phyloP scores from a whole-genome alignment of 2,113 vertebrate species.

The Daubentonia madagascariensis region DNA sequence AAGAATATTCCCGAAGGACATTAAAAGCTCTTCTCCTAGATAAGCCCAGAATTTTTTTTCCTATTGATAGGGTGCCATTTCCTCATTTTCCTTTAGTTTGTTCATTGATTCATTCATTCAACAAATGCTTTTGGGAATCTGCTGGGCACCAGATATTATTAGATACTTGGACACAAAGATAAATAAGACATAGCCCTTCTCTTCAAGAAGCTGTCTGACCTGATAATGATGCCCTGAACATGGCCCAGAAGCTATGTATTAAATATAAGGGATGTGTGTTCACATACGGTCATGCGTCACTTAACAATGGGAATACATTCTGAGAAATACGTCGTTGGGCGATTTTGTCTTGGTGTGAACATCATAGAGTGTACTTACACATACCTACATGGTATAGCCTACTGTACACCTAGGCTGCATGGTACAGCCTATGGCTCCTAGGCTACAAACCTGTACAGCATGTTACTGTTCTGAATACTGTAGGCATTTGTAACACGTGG shows the following conservation, averaged over 20 bases:
- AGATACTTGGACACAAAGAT: neutral
- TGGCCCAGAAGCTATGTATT: neutral
- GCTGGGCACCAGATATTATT: neutral
- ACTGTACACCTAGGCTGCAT: neutral
- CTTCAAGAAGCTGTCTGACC: neutral
- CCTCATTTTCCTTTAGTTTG: neutral
- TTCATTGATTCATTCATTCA: neutral
- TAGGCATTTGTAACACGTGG: neutral
- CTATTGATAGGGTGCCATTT: neutral
- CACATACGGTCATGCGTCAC: neutral
- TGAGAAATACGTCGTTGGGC: neutral
- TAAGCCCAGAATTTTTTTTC: neutral
- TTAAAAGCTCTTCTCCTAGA: neutral
- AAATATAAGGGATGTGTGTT: neutral
- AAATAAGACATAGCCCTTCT: neutral
- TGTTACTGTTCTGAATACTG: neutral
- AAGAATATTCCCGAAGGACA: neutral
- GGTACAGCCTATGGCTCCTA: neutral
- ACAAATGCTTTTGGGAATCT: neutral
- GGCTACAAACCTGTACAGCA: neutral
- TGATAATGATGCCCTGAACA: rapidly evolving
- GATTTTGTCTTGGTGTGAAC: neutral
- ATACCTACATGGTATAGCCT: neutral
- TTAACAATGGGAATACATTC: neutral
- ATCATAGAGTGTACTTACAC: neutral